A percentile compares a stretch with the other conserved stretches of the same genome.
These are phyloP conservation scores for Drosophila affinis DNA, from an alignment of 2,888 invertebrate genomes.

Conservation along the genomic window DNA sequence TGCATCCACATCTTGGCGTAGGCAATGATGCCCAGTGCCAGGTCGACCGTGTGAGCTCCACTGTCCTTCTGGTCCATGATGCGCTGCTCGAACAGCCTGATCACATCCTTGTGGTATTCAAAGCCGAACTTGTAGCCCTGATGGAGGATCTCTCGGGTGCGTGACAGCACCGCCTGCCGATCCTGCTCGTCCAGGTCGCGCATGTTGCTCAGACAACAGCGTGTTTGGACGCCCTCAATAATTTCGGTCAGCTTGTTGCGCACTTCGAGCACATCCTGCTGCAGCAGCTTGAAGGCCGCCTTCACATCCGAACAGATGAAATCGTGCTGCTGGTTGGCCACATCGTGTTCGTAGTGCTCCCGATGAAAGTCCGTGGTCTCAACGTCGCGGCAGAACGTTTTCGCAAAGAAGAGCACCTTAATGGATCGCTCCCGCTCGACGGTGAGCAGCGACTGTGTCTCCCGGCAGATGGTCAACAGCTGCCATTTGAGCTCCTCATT, in stretches of 20 bases:
- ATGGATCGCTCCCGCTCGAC: slow-evolving; percentile 91
- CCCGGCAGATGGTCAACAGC: slow-evolving; percentile 87
- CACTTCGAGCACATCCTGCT: slow-evolving; percentile 83
- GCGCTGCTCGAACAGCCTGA: slow-evolving; percentile 84
- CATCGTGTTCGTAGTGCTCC: slow-evolving; percentile 83
- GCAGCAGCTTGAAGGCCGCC: slow-evolving; percentile 86
- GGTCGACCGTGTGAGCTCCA: slow-evolving; percentile 80
- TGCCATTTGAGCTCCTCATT: slow-evolving; percentile 82
- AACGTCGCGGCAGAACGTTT: slow-evolving; percentile 88
- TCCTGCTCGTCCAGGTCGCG: slow-evolving; percentile 77
- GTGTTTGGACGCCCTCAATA: slow-evolving; percentile 81
- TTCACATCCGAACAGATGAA: slow-evolving; percentile 86
- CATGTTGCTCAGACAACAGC: slow-evolving; percentile 81
- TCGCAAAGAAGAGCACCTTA: slow-evolving; percentile 92
- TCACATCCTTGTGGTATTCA: slow-evolving; percentile 87
- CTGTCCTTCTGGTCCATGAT: slow-evolving; percentile 83
- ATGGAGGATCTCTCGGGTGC: slow-evolving; percentile 91
- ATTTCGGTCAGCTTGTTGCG: slow-evolving; percentile 84
- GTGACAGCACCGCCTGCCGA: slow-evolving; percentile 85
- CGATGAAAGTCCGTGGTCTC: slow-evolving; percentile 85
- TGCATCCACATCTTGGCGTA: slow-evolving; percentile 95
- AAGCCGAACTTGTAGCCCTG: slow-evolving; percentile 96
- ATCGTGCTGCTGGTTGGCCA: slow-evolving; percentile 82
- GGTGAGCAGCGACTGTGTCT: slow-evolving; percentile 91
- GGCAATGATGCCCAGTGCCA: slow-evolving; percentile 87